Conservation (phyloP, 2,888 invertebrate genomes). For the Aelia acuminata region DNA sequence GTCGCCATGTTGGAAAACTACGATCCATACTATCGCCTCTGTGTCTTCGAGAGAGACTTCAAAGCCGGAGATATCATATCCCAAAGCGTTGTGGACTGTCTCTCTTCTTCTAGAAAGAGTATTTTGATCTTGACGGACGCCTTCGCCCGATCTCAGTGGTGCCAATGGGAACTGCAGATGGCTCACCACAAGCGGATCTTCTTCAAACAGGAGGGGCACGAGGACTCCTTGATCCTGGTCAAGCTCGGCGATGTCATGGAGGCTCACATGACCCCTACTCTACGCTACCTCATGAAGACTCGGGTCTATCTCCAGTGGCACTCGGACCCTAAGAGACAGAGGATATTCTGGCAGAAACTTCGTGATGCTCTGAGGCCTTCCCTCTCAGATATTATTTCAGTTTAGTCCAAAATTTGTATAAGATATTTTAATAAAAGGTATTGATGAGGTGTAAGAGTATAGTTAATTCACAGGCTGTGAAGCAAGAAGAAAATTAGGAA, state of each 20-base stretch:
- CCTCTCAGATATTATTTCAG: background rate
- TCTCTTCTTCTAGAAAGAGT: slow-evolving; percentile 77
- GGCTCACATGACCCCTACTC: slow-evolving; percentile 74
- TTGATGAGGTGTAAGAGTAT: background rate
- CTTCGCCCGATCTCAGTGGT: slow-evolving; percentile 82
- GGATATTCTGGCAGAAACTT: slow-evolving; percentile 68
- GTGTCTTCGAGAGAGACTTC: slow-evolving; percentile 80
- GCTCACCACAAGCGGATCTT: slow-evolving; percentile 78
- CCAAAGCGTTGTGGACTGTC: slow-evolving; percentile 77
- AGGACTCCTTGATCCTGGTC: slow-evolving; percentile 76
- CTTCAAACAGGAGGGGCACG: slow-evolving; percentile 72
- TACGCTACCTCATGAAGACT: slow-evolving; percentile 76
- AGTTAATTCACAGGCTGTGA: background rate
- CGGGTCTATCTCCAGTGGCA: slow-evolving; percentile 78
- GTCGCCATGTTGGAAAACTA: slow-evolving; percentile 75
- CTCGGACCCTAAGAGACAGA: slow-evolving; percentile 68
- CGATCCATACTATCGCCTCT: slow-evolving; percentile 75
- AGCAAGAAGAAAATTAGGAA: background rate
- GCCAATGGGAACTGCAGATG: slow-evolving; percentile 79
- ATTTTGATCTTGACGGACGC: slow-evolving; percentile 78
- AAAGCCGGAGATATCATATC: slow-evolving; percentile 77
- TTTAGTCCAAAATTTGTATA: background rate
- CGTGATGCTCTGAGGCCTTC: slow-evolving; percentile 63
- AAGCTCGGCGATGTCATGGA: slow-evolving; percentile 75
- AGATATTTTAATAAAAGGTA: too few relatives aligned